These are phyloP conservation scores for Catocala fraxini DNA, from an alignment of 2,888 invertebrate genomes.

Conservation along the genomic window DNA sequence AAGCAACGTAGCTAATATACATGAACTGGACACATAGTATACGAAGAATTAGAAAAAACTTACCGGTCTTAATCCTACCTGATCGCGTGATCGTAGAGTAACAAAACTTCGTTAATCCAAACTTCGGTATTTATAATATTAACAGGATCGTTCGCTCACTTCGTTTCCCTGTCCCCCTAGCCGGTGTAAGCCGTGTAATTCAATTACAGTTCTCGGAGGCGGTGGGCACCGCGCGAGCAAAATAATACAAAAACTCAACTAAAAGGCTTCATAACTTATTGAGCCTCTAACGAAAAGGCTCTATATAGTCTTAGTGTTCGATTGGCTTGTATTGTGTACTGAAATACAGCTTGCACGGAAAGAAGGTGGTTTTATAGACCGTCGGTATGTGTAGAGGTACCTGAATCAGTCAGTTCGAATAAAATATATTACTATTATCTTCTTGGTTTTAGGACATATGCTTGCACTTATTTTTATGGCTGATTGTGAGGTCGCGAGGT, in stretches of 20 bases:
- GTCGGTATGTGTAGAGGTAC: no score
- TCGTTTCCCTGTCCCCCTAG: slow-evolving; percentile 44
- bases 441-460: no score
- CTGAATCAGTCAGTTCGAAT: no score
- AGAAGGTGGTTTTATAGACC: no score
- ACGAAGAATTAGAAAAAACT: no score
- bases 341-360: no score
- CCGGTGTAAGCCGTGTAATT: slow-evolving; percentile 72
- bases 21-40: no score
- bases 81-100: neutral
- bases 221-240: slow-evolving; percentile 46
- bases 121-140: slow-evolving; percentile 12
- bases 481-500: no score
- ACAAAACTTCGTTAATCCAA: neutral
- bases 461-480: no score
- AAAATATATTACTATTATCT: no score
- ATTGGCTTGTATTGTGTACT: neutral
- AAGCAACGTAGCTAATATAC: no score
- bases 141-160: slow-evolving; percentile 22
- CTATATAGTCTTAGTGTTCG: neutral
- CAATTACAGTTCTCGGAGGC: slow-evolving; percentile 73
- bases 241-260: slow-evolving; percentile 69
- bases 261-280: slow-evolving; percentile 72
- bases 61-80: no score
- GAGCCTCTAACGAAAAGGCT: slow-evolving; percentile 24